Evolutionary conservation across 1,140 invertebrate species (phyloP), one percentile per base, ranked within the genome.

Genomic region (Macrostomum lignano): DNA sequence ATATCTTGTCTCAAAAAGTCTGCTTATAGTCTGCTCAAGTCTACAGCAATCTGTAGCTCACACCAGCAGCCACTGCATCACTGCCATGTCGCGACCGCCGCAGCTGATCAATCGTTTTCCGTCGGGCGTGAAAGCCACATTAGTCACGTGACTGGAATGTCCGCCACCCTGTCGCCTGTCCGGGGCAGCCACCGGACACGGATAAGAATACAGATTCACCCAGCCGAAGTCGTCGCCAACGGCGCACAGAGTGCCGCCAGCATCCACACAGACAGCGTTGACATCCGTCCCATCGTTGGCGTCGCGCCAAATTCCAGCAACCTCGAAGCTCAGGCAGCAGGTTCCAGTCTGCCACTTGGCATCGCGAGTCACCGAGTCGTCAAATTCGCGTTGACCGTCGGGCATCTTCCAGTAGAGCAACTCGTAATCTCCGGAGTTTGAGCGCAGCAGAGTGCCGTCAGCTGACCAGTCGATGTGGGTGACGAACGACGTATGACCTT

Each of bases 11-110:
- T n/a, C n/a, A n/a, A n/a, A n/a, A n/a, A n/a, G n/a, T n/a, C n/a
- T n/a, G n/a, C n/a, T n/a, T n/a, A n/a, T n/a, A n/a, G n/a, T n/a
- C n/a, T n/a, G n/a, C n/a, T n/a, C n/a, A n/a, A n/a, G n/a, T n/a
- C n/a, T n/a, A n/a, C n/a, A n/a, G n/a, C n/a, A n/a, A n/a, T n/a
- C n/a, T n/a, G n/a, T n/a, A n/a, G n/a, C n/a, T n/a, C n/a, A n/a
- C n/a, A n/a, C n/a, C n/a, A n/a, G n/a, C n/a, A n/a, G n/a, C 81
- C 81, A 88, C 56, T 86, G 78, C 47, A 86, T 65, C 37, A 84
- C 67, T 39, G 69, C 67, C 19, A 71, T 78, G 52, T 88, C 81
- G 41, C 67, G 67, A 1, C 78, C 78, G 31, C 79, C 79, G 11
- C 68, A 69, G 2, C 72, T 72, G 20, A 84, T 63, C 13, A 86